Conservation (phyloP, 2,888 invertebrate genomes). For the Thymelicus acteon region DNA sequence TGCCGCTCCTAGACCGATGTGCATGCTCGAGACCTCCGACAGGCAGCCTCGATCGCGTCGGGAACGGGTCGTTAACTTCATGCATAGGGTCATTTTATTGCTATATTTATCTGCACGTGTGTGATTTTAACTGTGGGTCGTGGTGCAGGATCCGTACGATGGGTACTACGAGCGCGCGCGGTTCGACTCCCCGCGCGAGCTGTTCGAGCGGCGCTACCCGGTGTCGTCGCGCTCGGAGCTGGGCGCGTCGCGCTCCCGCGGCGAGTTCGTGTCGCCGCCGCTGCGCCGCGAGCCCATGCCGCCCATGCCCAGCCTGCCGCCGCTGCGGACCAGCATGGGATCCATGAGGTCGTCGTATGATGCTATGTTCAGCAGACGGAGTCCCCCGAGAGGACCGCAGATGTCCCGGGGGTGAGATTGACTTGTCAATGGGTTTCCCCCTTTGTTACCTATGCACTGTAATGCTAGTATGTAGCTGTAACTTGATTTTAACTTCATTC, state of each 20-base stretch:
- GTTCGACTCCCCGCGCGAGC: constrained; percentile 91
- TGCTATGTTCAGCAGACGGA: constrained; percentile 93
- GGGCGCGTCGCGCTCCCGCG: constrained; percentile 83
- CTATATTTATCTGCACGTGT: neutral
- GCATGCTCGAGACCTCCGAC: constrained; percentile 31
- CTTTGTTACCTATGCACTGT: constrained; percentile 22
- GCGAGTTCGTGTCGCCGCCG: constrained; percentile 90
- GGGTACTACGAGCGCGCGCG: constrained; percentile 92
- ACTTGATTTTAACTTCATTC: neutral
- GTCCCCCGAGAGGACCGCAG: constrained; percentile 87
- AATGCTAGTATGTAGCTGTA: constrained; percentile 9
- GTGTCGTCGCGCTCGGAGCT: constrained; percentile 83
- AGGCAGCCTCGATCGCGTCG: constrained; percentile 32
- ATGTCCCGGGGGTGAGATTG: constrained; percentile 80
- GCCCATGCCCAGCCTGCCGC: constrained; percentile 90
- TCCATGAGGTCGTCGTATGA: constrained; percentile 90
- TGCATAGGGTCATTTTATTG: constrained; percentile 2
- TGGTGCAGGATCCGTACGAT: constrained; percentile 87
- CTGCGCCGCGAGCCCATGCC: constrained; percentile 92
- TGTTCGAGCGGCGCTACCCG: constrained; percentile 92
- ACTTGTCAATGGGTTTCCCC: constrained; percentile 23
- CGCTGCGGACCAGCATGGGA: constrained; percentile 85
- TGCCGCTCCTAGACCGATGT: constrained; percentile 30
- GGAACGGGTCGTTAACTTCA: constrained; percentile 16
- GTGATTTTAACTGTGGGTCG: neutral